A percentile compares a stretch with the other conserved stretches of the same genome.
Evolutionary conservation across 2,888 invertebrate species (phyloP).

Genomic region (Drosophila cognata): DNA sequence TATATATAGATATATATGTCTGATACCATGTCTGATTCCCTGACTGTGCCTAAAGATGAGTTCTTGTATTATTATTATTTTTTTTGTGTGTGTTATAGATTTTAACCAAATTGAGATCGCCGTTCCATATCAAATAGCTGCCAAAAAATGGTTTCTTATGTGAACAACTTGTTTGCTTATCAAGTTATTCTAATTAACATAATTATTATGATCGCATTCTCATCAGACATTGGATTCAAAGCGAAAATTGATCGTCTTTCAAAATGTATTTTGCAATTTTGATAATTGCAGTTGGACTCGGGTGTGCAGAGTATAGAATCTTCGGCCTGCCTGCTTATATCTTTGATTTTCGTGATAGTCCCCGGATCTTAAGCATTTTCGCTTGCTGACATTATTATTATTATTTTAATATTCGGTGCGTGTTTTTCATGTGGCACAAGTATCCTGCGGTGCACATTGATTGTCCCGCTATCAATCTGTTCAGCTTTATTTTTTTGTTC

Average conservation of each 20-base stretch:
- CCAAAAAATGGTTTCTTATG: background rate
- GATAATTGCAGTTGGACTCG: background rate
- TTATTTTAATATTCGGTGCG: slow-evolving; percentile 49
- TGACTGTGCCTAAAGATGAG: background rate
- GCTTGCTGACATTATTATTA: slow-evolving; percentile 22
- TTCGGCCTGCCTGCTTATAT: background rate
- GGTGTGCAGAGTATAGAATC: background rate
- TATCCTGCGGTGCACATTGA: slow-evolving; percentile 72
- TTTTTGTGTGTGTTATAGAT: background rate
- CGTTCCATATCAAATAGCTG: background rate
- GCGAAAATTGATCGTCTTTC: background rate
- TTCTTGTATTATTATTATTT: background rate
- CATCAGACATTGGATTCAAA: rapidly evolving
- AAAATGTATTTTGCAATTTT: background rate
- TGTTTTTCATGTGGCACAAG: slow-evolving; percentile 51
- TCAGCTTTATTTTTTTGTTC: slow-evolving; percentile 20
- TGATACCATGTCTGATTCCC: background rate
- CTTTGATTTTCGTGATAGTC: slow-evolving; percentile 20
- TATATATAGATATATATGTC: background rate
- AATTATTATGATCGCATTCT: background rate
- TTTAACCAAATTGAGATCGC: background rate
- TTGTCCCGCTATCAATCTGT: slow-evolving; percentile 61
- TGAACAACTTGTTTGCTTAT: background rate
- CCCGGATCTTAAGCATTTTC: slow-evolving; percentile 14
- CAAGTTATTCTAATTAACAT: background rate